Conservation (phyloP, 1,140 invertebrate genomes). For the Musca vetustissima region DNA sequence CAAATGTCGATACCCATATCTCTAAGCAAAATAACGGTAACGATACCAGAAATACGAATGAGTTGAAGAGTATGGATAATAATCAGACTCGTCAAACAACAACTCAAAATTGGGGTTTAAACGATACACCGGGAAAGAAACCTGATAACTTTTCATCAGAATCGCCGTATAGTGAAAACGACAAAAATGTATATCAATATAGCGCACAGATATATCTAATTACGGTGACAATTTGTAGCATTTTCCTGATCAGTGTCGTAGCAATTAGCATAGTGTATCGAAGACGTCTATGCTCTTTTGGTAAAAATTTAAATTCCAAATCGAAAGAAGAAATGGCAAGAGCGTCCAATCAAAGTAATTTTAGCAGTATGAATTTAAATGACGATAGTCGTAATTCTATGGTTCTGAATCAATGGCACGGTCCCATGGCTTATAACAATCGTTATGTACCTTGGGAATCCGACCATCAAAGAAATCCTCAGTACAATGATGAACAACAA, state of each 20-base stretch:
- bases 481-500: background rate
- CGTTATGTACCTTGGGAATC: conserved; percentile 78
- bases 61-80: too few species aligned
- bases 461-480: conserved; percentile 59
- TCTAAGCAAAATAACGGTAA: too few species aligned
- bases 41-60: too few species aligned
- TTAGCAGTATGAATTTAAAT: conserved; percentile 43
- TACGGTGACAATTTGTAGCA: conserved; percentile 58
- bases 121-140: background rate
- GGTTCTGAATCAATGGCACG: conserved; percentile 70
- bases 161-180: background rate
- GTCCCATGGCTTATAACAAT: conserved; percentile 74
- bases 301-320: conserved; percentile 57
- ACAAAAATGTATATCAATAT: conserved; percentile 33
- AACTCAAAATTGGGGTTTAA: too few species aligned
- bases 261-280: conserved; percentile 60
- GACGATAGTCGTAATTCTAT: conserved; percentile 53
- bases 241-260: conserved; percentile 61
- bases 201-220: conserved; percentile 61
- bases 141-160: too few species aligned
- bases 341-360: conserved; percentile 49
- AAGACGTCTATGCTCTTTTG: conserved; percentile 59
- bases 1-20: too few species aligned
- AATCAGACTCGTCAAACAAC: background rate
- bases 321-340: conserved; percentile 64